phyloP scores from a whole-genome alignment of 2,113 vertebrate species.

The Hassar affinis region DNA sequence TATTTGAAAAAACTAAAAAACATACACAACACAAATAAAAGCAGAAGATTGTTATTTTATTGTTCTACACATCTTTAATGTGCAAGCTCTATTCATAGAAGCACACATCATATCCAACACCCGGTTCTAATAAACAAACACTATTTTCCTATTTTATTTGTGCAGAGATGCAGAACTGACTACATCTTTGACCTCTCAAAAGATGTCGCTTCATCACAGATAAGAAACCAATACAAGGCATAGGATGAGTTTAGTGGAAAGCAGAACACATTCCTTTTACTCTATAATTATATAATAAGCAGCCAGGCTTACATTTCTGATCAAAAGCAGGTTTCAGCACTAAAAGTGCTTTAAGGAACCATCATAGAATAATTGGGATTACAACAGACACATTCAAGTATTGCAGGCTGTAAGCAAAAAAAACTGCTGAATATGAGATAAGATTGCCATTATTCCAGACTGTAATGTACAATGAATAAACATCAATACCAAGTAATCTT shows the following conservation, averaged over 20 bases:
- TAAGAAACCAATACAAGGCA: not conserved
- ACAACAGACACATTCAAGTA: slow-evolving; percentile 70
- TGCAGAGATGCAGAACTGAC: not conserved
- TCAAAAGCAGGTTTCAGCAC: slow-evolving; percentile 31
- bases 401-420: slow-evolving; percentile 70
- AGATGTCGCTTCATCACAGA: not conserved
- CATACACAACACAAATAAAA: not conserved
- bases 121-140: slow-evolving; percentile 25
- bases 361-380: slow-evolving; percentile 57
- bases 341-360: slow-evolving; percentile 43
- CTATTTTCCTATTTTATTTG: not conserved
- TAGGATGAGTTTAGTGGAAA: not conserved
- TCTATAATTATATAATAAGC: not conserved
- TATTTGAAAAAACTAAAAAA: not conserved
- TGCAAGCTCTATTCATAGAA: slow-evolving; percentile 8
- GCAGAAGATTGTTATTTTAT: not conserved
- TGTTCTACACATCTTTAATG: slow-evolving; percentile 35
- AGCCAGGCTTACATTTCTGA: not conserved
- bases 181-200: not conserved
- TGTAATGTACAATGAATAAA: slow-evolving; percentile 22
- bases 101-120: not conserved
- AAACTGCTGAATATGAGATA: slow-evolving; percentile 36
- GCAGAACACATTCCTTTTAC: not conserved
- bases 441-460: slow-evolving; percentile 38
- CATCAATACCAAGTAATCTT: slow-evolving; percentile 17